Conservation (phyloP, 2,888 invertebrate species). For the Polietes domitor region DNA sequence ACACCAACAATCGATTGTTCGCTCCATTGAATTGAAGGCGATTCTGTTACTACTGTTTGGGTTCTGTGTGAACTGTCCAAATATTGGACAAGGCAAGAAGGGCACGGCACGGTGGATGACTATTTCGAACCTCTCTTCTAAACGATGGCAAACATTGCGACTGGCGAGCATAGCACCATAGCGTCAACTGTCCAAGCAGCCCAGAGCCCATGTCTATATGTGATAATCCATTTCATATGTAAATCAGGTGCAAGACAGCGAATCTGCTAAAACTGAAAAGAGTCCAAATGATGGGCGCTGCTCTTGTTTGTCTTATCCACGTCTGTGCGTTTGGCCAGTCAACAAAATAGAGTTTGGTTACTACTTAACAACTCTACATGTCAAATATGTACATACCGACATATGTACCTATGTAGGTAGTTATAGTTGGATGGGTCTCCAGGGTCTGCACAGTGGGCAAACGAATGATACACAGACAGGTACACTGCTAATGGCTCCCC, state of each 20-base stretch:
- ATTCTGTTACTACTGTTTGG: slow-evolving; percentile 63
- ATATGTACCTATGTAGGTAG: not conserved
- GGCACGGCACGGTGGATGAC: slow-evolving; percentile 22
- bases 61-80: slow-evolving; percentile 52
- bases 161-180: slow-evolving; percentile 60
- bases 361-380: not conserved
- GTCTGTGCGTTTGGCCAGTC: not conserved
- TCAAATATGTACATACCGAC: not conserved
- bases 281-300: not conserved
- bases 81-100: slow-evolving; percentile 34
- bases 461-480: too few species aligned
- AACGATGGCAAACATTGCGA: slow-evolving; percentile 74
- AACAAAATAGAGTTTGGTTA: not conserved
- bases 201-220: not conserved
- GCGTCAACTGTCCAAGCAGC: slow-evolving; percentile 34
- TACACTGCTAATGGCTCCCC: too few species aligned
- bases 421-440: too few species aligned
- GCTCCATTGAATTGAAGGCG: slow-evolving; percentile 64
- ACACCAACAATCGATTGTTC: slow-evolving; percentile 62
- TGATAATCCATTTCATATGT: slow-evolving; percentile 71
- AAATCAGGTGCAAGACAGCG: slow-evolving; percentile 72
- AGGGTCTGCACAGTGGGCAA: too few species aligned
- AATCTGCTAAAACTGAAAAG: not conserved
- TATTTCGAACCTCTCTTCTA: slow-evolving; percentile 71
- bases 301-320: slow-evolving; percentile 11